phyloP scores from a whole-genome alignment of 2,797 vertebrate genomes.

The Sparidentex hasta region DNA sequence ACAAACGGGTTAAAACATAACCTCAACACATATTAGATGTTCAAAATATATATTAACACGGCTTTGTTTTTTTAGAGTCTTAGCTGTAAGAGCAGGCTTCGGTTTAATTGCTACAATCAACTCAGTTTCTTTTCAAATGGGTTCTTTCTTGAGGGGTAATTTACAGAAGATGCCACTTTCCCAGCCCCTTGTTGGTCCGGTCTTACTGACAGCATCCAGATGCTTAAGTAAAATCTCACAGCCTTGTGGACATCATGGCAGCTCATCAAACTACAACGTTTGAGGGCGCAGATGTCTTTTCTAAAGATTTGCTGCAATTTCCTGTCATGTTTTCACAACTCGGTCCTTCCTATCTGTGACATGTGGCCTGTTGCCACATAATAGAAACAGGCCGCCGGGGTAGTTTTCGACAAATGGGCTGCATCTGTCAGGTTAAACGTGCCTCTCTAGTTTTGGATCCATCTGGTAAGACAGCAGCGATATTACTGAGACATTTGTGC shows the following conservation, averaged over 20 bases:
- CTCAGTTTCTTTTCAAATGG: neutral
- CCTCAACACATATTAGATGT: neutral
- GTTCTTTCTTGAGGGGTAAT: neutral
- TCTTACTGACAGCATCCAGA: slow-evolving; percentile 13
- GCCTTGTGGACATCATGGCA: slow-evolving; percentile 20
- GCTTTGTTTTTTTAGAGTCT: slow-evolving; percentile 1
- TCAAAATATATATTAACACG: neutral
- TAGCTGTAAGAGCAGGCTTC: too few species aligned
- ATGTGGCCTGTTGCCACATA: slow-evolving; percentile 82
- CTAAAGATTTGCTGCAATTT: slow-evolving; percentile 81
- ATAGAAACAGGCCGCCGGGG: slow-evolving; percentile 68
- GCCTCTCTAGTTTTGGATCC: slow-evolving; percentile 26
- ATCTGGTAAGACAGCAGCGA: slow-evolving; percentile 48
- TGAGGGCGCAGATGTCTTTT: slow-evolving; percentile 66
- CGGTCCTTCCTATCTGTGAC: slow-evolving; percentile 80
- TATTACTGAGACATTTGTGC: neutral
- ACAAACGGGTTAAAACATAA: too few species aligned
- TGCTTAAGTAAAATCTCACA: slow-evolving; percentile 19
- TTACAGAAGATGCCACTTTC: neutral
- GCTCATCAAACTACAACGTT: slow-evolving; percentile 32
- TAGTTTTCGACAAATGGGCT: slow-evolving; percentile 58
- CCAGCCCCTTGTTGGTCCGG: neutral
- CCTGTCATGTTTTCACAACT: slow-evolving; percentile 88
- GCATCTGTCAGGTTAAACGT: slow-evolving; percentile 44
- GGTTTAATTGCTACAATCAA: too few species aligned